Conservation (phyloP, 2,797 vertebrate species). For the Hypotaenidia philippensis region DNA sequence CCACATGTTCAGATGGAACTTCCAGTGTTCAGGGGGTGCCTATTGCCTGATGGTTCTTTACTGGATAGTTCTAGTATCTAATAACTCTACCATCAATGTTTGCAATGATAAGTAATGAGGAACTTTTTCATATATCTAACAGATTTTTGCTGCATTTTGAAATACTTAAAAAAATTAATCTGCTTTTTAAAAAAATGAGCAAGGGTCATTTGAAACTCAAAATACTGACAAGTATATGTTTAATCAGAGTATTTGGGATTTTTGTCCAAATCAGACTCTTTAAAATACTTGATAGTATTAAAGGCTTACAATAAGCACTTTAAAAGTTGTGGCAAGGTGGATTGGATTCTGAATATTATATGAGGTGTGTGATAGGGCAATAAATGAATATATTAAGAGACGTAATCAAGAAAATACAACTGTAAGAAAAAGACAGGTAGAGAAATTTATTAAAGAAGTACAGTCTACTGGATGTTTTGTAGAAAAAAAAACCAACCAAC, state of each 20-base stretch:
- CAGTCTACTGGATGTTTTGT: background rate
- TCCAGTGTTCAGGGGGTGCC: too few relatives aligned
- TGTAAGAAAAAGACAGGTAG: background rate
- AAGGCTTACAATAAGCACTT: conserved; percentile 2
- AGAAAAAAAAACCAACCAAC: background rate
- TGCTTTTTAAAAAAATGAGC: background rate
- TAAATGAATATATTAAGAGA: background rate
- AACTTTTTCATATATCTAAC: background rate
- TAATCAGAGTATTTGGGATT: background rate
- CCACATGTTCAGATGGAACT: too few relatives aligned
- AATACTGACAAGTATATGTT: background rate
- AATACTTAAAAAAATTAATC: background rate
- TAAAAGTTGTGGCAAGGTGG: background rate
- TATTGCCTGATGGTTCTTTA: background rate
- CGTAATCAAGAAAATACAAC: background rate
- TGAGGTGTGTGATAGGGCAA: background rate
- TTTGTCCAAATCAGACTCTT: background rate
- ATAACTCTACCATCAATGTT: background rate
- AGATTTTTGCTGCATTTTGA: background rate
- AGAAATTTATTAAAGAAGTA: background rate
- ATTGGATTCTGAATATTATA: background rate
- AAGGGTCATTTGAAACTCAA: background rate
- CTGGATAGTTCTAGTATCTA: background rate
- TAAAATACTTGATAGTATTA: background rate
- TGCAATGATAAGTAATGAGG: background rate